phyloP scores from a whole-genome alignment of 1,140 invertebrate species.

The Bemisia tabaci region DNA sequence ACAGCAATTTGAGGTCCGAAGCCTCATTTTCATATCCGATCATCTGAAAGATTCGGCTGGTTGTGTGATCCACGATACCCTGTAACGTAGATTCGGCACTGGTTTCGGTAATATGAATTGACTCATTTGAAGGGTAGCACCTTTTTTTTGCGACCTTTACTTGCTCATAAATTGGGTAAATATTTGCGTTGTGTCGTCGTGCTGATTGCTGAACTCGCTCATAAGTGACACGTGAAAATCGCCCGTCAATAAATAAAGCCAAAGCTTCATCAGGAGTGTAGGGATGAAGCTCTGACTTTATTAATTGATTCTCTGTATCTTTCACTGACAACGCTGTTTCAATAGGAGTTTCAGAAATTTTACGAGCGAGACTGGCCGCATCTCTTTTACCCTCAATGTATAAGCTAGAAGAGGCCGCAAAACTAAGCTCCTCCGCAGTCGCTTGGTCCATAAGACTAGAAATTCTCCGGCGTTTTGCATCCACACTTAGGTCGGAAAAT shows the following conservation, averaged over 20 bases:
- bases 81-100: neutral
- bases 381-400: no score
- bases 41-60: slow-evolving; percentile 1
- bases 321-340: no score
- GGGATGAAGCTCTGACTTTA: no score
- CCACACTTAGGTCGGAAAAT: no score
- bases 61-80: neutral
- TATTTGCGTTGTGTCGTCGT: neutral
- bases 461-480: no score
- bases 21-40: neutral
- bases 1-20: neutral
- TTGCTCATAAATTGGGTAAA: slow-evolving; percentile 5
- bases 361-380: no score
- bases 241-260: slow-evolving; percentile 2
- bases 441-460: no score
- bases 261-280: slow-evolving; percentile 4
- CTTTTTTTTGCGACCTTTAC: neutral
- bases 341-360: no score
- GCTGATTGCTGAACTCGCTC: neutral
- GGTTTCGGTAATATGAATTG: slow-evolving; percentile 2
- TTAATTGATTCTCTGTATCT: no score
- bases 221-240: neutral
- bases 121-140: slow-evolving; percentile 2
- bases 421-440: no score
- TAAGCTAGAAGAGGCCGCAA: no score